Evolutionary conservation across 2,113 vertebrate genomes (phyloP).

Genomic region (Polypterus bichir): DNA sequence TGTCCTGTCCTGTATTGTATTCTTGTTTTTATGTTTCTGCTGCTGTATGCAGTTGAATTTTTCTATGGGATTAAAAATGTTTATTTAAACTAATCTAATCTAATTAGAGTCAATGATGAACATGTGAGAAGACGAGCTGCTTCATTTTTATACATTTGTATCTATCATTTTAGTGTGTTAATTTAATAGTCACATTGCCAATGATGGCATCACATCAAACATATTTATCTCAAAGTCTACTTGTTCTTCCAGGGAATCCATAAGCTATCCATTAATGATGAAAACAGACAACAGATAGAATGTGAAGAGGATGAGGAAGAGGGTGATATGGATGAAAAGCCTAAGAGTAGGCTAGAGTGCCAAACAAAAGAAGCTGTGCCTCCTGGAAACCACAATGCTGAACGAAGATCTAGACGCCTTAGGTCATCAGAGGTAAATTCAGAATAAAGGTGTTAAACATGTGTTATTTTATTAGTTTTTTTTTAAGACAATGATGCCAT

Average conservation of each 20-base stretch:
- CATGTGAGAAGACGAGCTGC: too few species aligned
- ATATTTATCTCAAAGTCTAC: neutral
- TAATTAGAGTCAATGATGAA: too few species aligned
- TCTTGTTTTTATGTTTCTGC: too few species aligned
- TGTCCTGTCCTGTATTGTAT: too few species aligned
- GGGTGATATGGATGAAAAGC: conserved; percentile 32
- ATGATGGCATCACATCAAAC: too few species aligned
- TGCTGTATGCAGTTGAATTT: too few species aligned
- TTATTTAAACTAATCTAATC: too few species aligned
- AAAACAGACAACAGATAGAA: conserved; percentile 43
- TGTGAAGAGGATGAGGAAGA: conserved; percentile 44
- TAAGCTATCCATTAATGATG: conserved; percentile 42
- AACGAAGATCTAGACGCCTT: conserved; percentile 51
- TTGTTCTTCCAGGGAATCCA: conserved; percentile 38
- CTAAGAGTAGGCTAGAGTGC: conserved; percentile 24
- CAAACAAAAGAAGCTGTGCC: conserved; percentile 27
- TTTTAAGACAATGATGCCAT: too few species aligned
- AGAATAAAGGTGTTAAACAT: neutral
- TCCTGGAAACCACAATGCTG: conserved; percentile 19
- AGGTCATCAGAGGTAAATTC: conserved; percentile 44
- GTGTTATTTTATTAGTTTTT: neutral
- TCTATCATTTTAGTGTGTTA: too few species aligned
- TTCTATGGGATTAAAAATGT: too few species aligned
- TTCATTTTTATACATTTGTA: too few species aligned
- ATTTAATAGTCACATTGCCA: too few species aligned